Evolutionary conservation across 1,140 invertebrate species (phyloP), one percentile per base, ranked within the genome.

Genomic region (Acromyrmex charruanus): DNA sequence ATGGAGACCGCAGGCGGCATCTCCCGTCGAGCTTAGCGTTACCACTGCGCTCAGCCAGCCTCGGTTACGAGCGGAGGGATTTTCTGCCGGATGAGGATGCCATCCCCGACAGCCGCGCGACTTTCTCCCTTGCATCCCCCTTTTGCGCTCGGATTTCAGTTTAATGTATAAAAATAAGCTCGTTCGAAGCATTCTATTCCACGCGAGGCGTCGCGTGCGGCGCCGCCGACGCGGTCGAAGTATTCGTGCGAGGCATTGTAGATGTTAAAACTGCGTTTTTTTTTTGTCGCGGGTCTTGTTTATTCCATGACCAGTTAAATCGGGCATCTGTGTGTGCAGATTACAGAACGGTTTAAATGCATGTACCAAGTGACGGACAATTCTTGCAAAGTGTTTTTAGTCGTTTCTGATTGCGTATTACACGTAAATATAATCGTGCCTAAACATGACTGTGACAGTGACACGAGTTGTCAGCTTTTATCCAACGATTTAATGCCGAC

Each of bases 1-100:
- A 94, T 94, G 93, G 92, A 94, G 92, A 92, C 91, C 92, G 84
- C 92, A 90, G 91, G 89, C 91, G 91, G 91, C 92, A 92, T 93
- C 93, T 92, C 90, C 86, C 91, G 89, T 92, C 89, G 88, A 92
- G 92, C 92, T 94, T 92, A 93, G 85, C 91, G 92, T 91, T 92
- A 92, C 92, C 88, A 90, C 87, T 86, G 87, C 88, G 71, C 82
- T 86, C 88, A 88, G 82, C 69, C 89, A 82, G 79, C 75, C 88
- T 81, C 91, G 44, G 89, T 92, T 93, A 93, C 93, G 92, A 93
- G 89, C 90, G 77, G 87, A 90, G 90, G 92, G 91, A 93, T 94
- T 94, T 93, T 91, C 88, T 91, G 82, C 81, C 92, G 88, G 89
- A 92, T 91, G 92, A 90, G 88, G 84, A 90, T 90, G 87, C 89